phyloP scores from a whole-genome alignment of 2,888 invertebrate species.

The Erpobdella octoculata region DNA sequence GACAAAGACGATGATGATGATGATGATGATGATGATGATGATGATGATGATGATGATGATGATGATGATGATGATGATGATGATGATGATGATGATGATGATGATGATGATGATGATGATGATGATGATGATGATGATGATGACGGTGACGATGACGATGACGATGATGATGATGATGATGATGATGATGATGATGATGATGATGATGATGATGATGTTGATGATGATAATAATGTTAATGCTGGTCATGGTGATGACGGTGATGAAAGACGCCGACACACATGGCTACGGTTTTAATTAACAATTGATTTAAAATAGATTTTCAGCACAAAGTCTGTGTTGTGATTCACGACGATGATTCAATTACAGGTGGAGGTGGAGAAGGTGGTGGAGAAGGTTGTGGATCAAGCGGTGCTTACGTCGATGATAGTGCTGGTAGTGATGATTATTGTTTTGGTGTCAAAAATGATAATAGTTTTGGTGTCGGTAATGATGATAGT shows the following conservation, averaged over 20 bases:
- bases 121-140: constrained; percentile 20
- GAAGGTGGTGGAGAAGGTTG: no score
- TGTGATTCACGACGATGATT: not conserved
- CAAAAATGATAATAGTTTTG: not conserved
- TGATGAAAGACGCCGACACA: not conserved
- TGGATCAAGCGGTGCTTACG: not conserved
- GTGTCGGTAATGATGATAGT: not conserved
- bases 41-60: not conserved
- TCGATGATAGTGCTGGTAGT: not conserved
- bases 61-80: not conserved
- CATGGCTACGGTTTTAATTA: not conserved
- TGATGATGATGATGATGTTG: constrained; percentile 23
- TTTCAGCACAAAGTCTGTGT: not conserved
- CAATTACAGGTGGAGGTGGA: not conserved
- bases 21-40: not conserved
- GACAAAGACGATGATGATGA: constrained; percentile 10
- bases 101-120: not conserved
- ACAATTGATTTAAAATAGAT: not conserved
- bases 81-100: not conserved
- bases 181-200: constrained; percentile 23
- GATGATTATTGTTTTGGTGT: not conserved
- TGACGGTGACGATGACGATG: constrained; percentile 14
- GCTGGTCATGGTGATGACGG: no score
- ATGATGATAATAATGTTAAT: no score
- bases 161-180: constrained; percentile 21